These are phyloP conservation scores for Diphyllodes magnificus DNA, from an alignment of 2,113 vertebrate species.

Conservation along the genomic window DNA sequence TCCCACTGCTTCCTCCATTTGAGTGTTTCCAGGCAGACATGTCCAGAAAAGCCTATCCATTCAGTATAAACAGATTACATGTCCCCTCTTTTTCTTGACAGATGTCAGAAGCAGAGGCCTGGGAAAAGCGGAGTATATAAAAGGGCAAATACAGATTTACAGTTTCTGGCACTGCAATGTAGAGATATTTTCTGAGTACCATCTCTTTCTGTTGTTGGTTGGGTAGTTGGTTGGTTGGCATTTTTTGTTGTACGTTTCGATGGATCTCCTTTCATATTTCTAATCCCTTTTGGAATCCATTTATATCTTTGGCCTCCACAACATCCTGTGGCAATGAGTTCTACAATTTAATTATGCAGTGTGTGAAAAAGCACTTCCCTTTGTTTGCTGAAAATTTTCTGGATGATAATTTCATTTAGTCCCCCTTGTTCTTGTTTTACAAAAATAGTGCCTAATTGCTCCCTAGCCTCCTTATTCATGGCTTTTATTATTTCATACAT, in stretches of 20 bases:
- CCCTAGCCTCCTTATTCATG: background rate
- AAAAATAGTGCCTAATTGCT: slow-evolving; percentile 22
- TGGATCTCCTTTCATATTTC: background rate
- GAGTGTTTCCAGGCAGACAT: background rate
- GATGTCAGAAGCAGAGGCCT: background rate
- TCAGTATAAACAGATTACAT: background rate
- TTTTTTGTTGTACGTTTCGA: background rate
- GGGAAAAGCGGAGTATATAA: background rate
- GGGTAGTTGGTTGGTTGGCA: background rate
- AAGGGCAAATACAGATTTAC: background rate
- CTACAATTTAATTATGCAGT: slow-evolving; percentile 20
- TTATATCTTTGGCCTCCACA: background rate
- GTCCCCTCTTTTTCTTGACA: background rate
- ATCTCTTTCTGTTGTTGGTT: background rate
- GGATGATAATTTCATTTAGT: slow-evolving; percentile 39
- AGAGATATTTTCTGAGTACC: background rate
- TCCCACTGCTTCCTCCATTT: background rate
- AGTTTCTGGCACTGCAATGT: background rate
- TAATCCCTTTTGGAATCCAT: background rate
- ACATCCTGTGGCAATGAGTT: slow-evolving; percentile 9
- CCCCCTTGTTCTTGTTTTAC: background rate
- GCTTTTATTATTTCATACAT: slow-evolving; percentile 13
- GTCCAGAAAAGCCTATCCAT: background rate
- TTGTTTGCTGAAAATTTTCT: slow-evolving; percentile 23
- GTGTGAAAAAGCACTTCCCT: slow-evolving; percentile 54